These are phyloP conservation scores for Asobara japonica DNA, from an alignment of 1,140 invertebrate species.

Conservation along the genomic window DNA sequence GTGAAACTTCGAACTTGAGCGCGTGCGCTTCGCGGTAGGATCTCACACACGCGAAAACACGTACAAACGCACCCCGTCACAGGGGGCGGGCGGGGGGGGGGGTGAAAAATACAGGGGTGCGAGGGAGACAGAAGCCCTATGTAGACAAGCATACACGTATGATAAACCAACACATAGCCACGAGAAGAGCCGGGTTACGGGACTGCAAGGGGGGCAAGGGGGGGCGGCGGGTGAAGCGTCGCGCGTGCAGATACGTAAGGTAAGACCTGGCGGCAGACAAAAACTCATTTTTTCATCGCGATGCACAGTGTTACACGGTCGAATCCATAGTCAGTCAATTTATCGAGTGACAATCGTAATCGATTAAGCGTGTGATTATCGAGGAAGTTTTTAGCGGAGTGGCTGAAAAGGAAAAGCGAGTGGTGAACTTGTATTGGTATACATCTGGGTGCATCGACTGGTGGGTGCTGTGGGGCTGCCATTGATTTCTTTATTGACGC, in stretches of 20 bases:
- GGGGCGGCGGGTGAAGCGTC: conserved; percentile 5
- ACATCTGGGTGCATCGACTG: background rate
- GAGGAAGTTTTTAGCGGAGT: background rate
- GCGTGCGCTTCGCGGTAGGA: conserved; percentile 17
- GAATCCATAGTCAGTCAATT: background rate
- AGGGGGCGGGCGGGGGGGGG: background rate
- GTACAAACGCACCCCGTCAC: conserved; percentile 4
- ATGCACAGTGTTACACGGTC: background rate
- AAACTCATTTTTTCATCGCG: conserved; percentile 28
- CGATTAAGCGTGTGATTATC: background rate
- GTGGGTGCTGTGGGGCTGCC: conserved; percentile 22
- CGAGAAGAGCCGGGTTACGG: conserved; percentile 1
- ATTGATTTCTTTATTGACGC: conserved; percentile 55
- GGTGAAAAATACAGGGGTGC: background rate
- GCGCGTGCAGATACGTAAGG: conserved; percentile 32
- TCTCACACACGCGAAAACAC: conserved; percentile 17
- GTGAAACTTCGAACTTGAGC: conserved; percentile 17
- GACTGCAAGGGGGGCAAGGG: background rate
- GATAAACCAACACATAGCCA: background rate
- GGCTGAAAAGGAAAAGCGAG: too few relatives aligned
- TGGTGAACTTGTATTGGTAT: too few relatives aligned
- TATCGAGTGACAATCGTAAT: conserved; percentile 6
- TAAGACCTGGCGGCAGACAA: conserved; percentile 26
- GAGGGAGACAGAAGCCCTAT: background rate
- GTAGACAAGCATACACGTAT: background rate